Percentiles rank a stretch among this genome's conserved stretches.
These are phyloP conservation scores for Actenoides lindsayi DNA, from an alignment of 2,113 vertebrate species.

Conservation along the genomic window DNA sequence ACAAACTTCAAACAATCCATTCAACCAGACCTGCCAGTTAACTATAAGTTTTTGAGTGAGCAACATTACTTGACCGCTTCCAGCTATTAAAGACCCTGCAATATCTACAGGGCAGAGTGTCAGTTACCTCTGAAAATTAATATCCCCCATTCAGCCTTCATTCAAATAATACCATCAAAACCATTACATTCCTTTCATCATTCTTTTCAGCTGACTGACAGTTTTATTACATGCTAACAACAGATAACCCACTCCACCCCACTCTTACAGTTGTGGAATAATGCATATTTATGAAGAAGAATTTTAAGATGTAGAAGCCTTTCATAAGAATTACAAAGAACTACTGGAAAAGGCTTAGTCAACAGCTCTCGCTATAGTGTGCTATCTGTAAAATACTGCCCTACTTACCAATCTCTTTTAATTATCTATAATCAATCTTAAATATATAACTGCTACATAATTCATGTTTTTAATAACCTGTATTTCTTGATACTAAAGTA, in stretches of 20 bases:
- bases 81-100: background rate
- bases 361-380: background rate
- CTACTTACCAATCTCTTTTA: background rate
- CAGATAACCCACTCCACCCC: background rate
- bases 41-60: background rate
- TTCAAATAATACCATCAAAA: background rate
- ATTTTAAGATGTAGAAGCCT: background rate
- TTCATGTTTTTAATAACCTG: background rate
- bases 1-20: background rate
- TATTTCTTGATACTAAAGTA: background rate
- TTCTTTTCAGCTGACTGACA: background rate
- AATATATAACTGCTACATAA: background rate
- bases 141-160: background rate
- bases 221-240: background rate
- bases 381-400: background rate
- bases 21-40: background rate
- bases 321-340: background rate
- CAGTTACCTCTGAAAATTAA: background rate
- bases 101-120: background rate
- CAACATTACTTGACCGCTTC: background rate
- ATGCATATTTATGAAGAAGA: background rate
- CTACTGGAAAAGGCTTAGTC: background rate
- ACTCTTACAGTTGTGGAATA: background rate
- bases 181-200: background rate
- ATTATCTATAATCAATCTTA: background rate